Conservation (phyloP, 2,888 invertebrate genomes). For the Coelopa pilipes region DNA sequence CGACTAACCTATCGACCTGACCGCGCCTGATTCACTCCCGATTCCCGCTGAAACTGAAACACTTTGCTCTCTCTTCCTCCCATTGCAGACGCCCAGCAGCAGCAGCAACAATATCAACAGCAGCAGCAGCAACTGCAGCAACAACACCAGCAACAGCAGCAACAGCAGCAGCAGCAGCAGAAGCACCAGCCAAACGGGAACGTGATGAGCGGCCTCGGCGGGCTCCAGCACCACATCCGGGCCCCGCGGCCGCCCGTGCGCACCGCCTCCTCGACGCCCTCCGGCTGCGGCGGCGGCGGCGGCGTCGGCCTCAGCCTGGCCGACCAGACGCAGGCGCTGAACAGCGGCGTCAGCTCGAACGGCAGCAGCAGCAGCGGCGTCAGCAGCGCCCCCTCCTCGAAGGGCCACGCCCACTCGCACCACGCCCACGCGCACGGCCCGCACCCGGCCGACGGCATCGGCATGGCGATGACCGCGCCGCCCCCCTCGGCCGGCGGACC, state of each 20-base stretch:
- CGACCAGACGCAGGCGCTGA: conserved; percentile 57
- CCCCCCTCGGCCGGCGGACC: conserved; percentile 48
- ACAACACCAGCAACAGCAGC: conserved; percentile 52
- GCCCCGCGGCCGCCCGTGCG: conserved; percentile 66
- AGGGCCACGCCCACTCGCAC: conserved; percentile 67
- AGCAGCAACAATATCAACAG: conserved; percentile 48
- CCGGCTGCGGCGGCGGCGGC: conserved; percentile 43
- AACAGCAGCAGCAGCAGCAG: conserved; percentile 57
- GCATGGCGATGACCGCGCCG: conserved; percentile 61
- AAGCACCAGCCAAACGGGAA: conserved; percentile 65
- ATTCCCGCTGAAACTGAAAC: background rate
- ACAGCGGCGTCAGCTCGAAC: conserved; percentile 54
- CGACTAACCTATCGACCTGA: too few species aligned
- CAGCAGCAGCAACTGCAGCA: conserved; percentile 53
- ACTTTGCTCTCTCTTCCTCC: background rate
- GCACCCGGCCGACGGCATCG: conserved; percentile 63
- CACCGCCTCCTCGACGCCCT: conserved; percentile 62
- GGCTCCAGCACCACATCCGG: conserved; percentile 61
- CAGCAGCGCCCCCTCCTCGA: conserved; percentile 64
- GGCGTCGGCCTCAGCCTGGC: conserved; percentile 50
- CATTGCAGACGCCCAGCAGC: conserved; percentile 48
- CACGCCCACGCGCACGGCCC: conserved; percentile 67
- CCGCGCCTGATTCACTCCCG: too few species aligned
- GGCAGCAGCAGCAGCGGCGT: conserved; percentile 65
- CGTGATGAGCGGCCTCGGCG: conserved; percentile 54